A percentile compares a stretch with the other conserved stretches of the same genome.
Evolutionary conservation across 2,888 invertebrate genomes (phyloP).

Genomic region (Morpho helenor): DNA sequence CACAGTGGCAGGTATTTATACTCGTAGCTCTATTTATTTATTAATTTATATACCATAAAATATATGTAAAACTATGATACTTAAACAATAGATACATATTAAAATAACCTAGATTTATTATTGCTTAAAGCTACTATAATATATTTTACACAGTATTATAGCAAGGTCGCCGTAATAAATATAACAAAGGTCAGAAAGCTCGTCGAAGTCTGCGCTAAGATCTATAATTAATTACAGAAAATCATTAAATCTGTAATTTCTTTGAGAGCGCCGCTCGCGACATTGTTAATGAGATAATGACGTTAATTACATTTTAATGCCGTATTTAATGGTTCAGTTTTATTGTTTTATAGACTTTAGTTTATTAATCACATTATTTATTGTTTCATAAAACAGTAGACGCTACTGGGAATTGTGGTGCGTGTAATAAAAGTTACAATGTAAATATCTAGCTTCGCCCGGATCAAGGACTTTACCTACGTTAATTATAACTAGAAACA

Average conservation of each 20-base stretch:
- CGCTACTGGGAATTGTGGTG: slow-evolving; percentile 6
- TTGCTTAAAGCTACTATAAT: no score
- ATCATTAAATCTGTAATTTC: slow-evolving; percentile 11
- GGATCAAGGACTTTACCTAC: not conserved
- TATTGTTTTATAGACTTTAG: slow-evolving; percentile 18
- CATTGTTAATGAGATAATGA: slow-evolving; percentile 17
- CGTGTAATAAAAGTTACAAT: slow-evolving; percentile 9
- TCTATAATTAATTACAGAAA: slow-evolving; percentile 8
- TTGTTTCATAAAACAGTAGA: slow-evolving; percentile 20
- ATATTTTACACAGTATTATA: no score
- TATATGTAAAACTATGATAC: no score
- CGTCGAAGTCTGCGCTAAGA: no score
- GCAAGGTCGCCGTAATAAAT: no score
- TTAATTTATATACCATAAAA: no score
- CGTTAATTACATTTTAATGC: slow-evolving; percentile 14
- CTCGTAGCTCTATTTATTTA: no score
- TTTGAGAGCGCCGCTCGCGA: slow-evolving; percentile 10
- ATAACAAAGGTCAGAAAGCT: no score
- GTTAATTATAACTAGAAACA: not conserved
- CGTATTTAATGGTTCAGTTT: slow-evolving; percentile 13
- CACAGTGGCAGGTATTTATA: no score
- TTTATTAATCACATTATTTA: slow-evolving; percentile 21
- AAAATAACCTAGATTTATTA: no score
- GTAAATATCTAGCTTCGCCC: not conserved
- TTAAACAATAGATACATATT: no score